A percentile compares a stretch with the other conserved stretches of the same genome.
Evolutionary conservation across 2,797 vertebrate species (phyloP).

Genomic region (Phataginus tetradactyla): DNA sequence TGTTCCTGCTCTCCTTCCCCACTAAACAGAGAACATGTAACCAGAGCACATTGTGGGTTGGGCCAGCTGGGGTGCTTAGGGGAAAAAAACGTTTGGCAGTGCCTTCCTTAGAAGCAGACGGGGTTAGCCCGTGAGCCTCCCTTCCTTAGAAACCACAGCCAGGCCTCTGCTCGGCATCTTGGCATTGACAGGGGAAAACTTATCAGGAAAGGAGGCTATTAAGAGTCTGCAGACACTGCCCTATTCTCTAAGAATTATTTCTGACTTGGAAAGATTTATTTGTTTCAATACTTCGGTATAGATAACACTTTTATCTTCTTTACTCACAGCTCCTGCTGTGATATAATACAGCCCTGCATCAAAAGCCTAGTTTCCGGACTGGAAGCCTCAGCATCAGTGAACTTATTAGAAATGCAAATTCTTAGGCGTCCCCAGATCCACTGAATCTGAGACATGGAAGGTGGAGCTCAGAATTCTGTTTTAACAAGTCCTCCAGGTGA

Average conservation of each 20-base stretch:
- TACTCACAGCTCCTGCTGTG: neutral
- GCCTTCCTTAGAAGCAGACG: neutral
- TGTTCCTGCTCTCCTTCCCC: conserved; percentile 26
- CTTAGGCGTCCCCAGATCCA: neutral
- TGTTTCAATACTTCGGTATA: neutral
- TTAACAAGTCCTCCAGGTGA: neutral
- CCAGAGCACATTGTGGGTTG: neutral
- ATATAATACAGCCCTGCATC: neutral
- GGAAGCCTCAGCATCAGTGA: neutral
- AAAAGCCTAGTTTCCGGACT: neutral
- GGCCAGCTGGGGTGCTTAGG: conserved; percentile 51
- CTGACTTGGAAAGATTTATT: neutral
- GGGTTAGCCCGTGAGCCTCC: too few species aligned
- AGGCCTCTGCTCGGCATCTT: neutral
- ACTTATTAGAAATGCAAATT: neutral
- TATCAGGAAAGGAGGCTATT: neutral
- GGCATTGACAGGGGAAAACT: neutral
- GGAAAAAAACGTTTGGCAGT: neutral
- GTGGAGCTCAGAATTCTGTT: neutral
- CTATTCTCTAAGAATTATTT: neutral
- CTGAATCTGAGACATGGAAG: neutral
- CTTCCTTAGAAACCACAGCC: neutral
- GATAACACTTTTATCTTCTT: neutral
- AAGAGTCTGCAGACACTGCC: neutral
- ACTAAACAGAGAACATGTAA: neutral